Base-by-base conservation (phyloP, 53 echinoderm and acorn worm species). In the Antedon mediterranea region DNA sequence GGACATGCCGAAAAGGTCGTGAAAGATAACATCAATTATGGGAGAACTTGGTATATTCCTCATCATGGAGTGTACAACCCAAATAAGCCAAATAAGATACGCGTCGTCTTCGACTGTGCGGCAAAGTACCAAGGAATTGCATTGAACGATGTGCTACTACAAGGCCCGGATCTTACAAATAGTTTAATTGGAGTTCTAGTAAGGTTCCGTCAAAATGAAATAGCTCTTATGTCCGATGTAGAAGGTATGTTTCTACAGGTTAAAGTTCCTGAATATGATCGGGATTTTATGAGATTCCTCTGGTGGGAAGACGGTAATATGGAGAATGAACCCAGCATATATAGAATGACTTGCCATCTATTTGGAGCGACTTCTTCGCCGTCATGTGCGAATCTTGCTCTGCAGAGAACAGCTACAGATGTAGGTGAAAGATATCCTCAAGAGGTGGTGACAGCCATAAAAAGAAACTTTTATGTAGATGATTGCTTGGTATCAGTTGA, bases 181-280 rank as follows among this genome's bases (percentile, higher is more conserved):
- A n/a, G 37, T 14, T 13, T 83, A 30, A 34, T 83, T 20, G 83
- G 73, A 5, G 83, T 83, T 43, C 33, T 83, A 31, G 26, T 82
- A 13, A 30, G 82, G 31, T 82, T 82, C 34, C 20, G 82, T 28
- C 34, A 82, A 37, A 73, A 83, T 30, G 1, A 3, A 20, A 73
- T 83, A 34, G 83, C 78, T 30, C 14, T 77, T 34, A 83, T 83
- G 83, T 13, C 31, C 6, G 88, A 84, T 32, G 81, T 90, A 26
- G 85, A 90, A 33, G 74, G 75, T 8, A 90, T 87, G 90, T 90
- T 84, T 75, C 72, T 78, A 73, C 90, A 90, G 30, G 84, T 90
- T 28, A 28, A 32, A 15, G 90, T 90, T 7, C 71, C 78, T 6
- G 75, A 78, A 34, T 8, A 75, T 7, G 75, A 90, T 11, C 31